A percentile compares a stretch with the other conserved stretches of the same genome.
Conservation (phyloP, 2,113 vertebrate species). For the Carollia perspicillata region DNA sequence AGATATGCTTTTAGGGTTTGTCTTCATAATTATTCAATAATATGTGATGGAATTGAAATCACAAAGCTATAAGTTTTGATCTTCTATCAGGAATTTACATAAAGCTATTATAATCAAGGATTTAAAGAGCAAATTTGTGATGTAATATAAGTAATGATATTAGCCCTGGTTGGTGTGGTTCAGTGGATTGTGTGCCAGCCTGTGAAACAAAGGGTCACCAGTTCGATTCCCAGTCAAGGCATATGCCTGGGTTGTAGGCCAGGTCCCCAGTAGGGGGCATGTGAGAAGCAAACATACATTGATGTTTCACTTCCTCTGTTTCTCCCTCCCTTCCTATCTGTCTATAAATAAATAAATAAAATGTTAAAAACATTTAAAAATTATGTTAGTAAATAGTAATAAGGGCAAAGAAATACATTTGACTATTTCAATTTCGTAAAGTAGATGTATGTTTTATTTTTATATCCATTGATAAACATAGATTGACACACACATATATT, state of each 20-base stretch:
- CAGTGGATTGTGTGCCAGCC: too few relatives aligned
- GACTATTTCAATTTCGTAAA: not conserved
- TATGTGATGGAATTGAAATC: not conserved
- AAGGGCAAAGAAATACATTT: not conserved
- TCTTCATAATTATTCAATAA: not conserved
- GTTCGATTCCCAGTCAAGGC: too few relatives aligned
- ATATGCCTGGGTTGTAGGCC: too few relatives aligned
- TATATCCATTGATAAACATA: not conserved
- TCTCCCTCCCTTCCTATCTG: too few relatives aligned
- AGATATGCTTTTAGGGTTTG: not conserved
- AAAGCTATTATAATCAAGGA: not conserved
- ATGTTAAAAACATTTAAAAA: not conserved
- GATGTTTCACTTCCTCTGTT: too few relatives aligned
- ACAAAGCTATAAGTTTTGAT: not conserved
- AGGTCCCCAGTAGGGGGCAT: too few relatives aligned
- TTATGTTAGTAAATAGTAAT: not conserved
- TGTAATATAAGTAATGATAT: not conserved
- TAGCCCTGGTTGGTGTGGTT: not conserved
- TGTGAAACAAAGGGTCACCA: too few relatives aligned
- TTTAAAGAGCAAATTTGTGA: not conserved
- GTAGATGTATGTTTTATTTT: not conserved
- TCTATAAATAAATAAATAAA: too few relatives aligned
- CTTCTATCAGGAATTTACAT: not conserved
- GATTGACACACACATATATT: not conserved
- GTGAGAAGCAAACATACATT: too few relatives aligned